phyloP scores from a whole-genome alignment of 92 coral and sea anemone species.

The Meandrina meandrites region DNA sequence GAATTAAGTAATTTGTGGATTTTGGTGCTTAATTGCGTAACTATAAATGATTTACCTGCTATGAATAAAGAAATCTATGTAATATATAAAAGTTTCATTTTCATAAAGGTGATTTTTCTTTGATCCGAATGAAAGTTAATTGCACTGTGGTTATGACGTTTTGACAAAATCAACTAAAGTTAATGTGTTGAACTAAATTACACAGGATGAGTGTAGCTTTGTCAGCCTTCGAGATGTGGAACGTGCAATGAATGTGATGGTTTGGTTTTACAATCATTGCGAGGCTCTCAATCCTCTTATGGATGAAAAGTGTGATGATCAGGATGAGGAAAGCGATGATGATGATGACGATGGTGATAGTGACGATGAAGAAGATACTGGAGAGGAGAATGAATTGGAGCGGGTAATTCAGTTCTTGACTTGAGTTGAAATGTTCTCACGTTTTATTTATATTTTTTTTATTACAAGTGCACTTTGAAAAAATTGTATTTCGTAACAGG shows the following conservation, averaged over 20 bases:
- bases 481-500: too few relatives aligned
- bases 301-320: slow-evolving; percentile 13
- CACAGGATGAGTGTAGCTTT: slow-evolving; percentile 90
- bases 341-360: slow-evolving; percentile 26
- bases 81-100: too few relatives aligned
- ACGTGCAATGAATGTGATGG: slow-evolving; percentile 89
- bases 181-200: neutral
- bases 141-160: neutral
- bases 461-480: too few relatives aligned
- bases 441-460: neutral
- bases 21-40: neutral
- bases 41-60: neutral
- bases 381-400: slow-evolving; percentile 25
- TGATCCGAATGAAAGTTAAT: neutral
- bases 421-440: neutral
- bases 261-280: slow-evolving; percentile 80
- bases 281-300: slow-evolving; percentile 56
- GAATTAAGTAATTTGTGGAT: neutral
- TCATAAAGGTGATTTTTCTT: too few relatives aligned
- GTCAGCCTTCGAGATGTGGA: slow-evolving; percentile 96
- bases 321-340: slow-evolving; percentile 13
- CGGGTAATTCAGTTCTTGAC: neutral
- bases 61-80: neutral
- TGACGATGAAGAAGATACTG: slow-evolving; percentile 29
- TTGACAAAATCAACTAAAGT: neutral